Conservation (phyloP, 92 coral and sea anemone species). For the Siderastrea radians region DNA sequence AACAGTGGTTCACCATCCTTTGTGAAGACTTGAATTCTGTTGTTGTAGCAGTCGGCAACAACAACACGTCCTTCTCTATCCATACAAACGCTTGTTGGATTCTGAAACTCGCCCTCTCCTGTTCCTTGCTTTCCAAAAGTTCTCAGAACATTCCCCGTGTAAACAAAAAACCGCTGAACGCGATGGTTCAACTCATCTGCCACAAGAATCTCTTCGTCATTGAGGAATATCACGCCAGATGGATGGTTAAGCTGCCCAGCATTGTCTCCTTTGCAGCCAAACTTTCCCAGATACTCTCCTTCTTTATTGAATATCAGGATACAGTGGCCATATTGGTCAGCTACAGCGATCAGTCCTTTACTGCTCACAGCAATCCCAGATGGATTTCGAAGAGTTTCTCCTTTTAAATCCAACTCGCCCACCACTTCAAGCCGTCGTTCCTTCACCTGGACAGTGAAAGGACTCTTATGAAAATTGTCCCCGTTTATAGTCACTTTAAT, state of each 20-base stretch:
- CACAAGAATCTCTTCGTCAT: conserved; percentile 35
- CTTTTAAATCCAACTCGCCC: conserved; percentile 17
- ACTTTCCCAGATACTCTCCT: not conserved
- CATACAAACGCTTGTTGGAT: conserved; percentile 28
- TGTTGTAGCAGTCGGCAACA: conserved; percentile 9
- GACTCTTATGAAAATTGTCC: not conserved
- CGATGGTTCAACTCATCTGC: conserved; percentile 30
- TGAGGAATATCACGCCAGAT: conserved; percentile 9
- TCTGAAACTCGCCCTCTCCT: conserved; percentile 7
- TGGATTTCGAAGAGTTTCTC: not conserved
- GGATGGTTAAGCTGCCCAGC: conserved; percentile 23
- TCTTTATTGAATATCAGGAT: conserved; percentile 1
- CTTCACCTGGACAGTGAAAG: conserved; percentile 3
- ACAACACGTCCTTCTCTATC: conserved; percentile 29
- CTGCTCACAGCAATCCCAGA: not conserved
- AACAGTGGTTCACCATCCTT: conserved; percentile 20
- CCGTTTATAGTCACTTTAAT: not conserved
- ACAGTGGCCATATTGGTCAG: not conserved
- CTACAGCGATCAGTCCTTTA: conserved; percentile 18
- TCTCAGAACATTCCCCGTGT: conserved; percentile 10
- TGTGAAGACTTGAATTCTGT: conserved; percentile 41
- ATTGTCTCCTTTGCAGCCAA: not conserved
- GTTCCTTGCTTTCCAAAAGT: conserved; percentile 25
- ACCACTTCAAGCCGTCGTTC: conserved; percentile 14
- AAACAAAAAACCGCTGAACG: conserved; percentile 20